Evolutionary conservation across 2,797 vertebrate genomes (phyloP).

Genomic region (Sciurus vulgaris): DNA sequence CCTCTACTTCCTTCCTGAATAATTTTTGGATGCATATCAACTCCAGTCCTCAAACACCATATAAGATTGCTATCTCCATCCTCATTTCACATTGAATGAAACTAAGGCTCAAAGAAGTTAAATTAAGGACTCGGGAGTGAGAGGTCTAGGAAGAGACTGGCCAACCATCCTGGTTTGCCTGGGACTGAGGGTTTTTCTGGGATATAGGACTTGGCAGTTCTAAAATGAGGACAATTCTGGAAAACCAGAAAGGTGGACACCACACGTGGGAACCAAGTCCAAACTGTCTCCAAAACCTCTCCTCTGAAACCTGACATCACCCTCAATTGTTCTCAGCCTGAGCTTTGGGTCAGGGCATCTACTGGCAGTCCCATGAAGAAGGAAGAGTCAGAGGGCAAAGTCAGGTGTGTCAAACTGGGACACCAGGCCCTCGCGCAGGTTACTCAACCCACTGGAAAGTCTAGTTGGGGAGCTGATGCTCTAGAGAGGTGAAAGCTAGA

Average conservation of each 20-base stretch:
- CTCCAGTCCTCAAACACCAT: background rate
- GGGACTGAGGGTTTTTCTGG: background rate
- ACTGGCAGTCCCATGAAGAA: background rate
- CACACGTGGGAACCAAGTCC: background rate
- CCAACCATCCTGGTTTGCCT: background rate
- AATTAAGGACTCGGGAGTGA: background rate
- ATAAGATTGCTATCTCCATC: background rate
- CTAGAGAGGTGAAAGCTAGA: background rate
- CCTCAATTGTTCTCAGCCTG: background rate
- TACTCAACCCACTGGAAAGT: constrained; percentile 46
- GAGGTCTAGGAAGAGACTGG: background rate
- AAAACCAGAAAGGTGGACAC: background rate
- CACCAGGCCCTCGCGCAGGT: background rate
- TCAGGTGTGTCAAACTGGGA: background rate
- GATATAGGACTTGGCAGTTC: background rate
- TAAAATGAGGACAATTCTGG: background rate
- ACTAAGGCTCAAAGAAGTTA: constrained; percentile 13
- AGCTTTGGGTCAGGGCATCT: background rate
- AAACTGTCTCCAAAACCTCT: background rate
- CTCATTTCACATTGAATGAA: background rate
- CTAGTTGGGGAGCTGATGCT: background rate
- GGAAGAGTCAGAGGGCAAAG: constrained; percentile 56
- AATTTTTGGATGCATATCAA: background rate
- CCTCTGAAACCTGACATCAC: background rate
- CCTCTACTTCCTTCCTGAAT: background rate